phyloP scores from a whole-genome alignment of 2,797 vertebrate genomes.

The Nyctalus aviator region DNA sequence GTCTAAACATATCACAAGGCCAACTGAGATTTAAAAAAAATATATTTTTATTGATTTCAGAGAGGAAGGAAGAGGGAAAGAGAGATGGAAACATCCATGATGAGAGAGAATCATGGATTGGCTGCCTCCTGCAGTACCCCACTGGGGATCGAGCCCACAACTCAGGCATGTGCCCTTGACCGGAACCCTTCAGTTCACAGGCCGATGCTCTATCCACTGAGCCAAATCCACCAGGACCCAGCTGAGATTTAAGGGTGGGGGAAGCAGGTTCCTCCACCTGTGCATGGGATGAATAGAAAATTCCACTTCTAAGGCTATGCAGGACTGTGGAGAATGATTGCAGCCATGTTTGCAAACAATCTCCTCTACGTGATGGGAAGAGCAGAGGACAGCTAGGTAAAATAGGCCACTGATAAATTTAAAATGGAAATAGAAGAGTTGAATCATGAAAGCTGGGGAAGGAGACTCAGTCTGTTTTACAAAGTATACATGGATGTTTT shows the following conservation, averaged over 20 bases:
- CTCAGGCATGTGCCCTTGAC: too few species aligned
- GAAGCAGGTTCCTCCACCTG: neutral
- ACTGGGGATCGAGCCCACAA: too few species aligned
- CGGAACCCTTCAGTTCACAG: too few species aligned
- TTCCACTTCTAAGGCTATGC: neutral
- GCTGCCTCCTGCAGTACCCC: too few species aligned
- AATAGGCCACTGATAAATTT: neutral
- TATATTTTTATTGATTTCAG: too few species aligned
- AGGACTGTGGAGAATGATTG: neutral
- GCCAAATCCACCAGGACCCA: neutral
- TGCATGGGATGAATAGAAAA: neutral
- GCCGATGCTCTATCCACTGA: too few species aligned
- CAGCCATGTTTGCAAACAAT: neutral
- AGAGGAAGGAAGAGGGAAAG: too few species aligned
- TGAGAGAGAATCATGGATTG: too few species aligned
- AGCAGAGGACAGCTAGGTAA: neutral
- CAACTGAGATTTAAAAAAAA: neutral
- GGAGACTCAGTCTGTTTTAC: neutral
- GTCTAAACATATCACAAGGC: neutral
- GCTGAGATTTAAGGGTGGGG: neutral
- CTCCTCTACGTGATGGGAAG: neutral
- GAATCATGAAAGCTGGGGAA: neutral
- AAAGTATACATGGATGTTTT: neutral
- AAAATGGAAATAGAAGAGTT: slow-evolving; percentile 15
- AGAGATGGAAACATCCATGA: too few species aligned